Evolutionary conservation across 2,797 vertebrate species (phyloP).

Genomic region (Euphonia xanthogaster): DNA sequence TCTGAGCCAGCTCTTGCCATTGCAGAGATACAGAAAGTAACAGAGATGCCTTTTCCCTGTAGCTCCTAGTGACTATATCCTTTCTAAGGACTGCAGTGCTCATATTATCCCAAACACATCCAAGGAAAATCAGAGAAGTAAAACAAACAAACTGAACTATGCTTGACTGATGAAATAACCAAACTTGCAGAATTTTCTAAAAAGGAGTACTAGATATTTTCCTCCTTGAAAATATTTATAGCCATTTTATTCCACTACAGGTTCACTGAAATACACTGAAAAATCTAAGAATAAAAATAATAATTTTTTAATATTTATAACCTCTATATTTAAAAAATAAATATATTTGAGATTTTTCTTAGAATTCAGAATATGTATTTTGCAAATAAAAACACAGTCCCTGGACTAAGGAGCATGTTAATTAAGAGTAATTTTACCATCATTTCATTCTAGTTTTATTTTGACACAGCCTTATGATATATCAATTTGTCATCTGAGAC

Average conservation of each 20-base stretch:
- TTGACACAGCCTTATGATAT: neutral
- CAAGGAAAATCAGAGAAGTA: neutral
- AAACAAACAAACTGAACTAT: neutral
- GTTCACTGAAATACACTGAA: neutral
- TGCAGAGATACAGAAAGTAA: neutral
- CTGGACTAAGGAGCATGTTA: neutral
- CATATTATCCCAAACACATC: neutral
- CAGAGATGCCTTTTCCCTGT: neutral
- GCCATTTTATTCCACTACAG: neutral
- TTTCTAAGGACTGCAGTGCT: neutral
- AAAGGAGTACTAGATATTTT: neutral
- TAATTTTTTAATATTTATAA: neutral
- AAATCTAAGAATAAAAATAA: neutral
- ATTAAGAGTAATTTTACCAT: neutral
- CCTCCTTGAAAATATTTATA: neutral
- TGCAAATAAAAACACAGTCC: neutral
- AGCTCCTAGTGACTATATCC: neutral
- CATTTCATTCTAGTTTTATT: neutral
- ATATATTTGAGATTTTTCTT: neutral
- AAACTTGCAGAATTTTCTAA: neutral
- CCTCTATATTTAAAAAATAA: neutral
- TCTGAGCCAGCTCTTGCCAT: neutral
- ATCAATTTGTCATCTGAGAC: neutral
- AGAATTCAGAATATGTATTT: neutral
- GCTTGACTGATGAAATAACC: neutral